Evolutionary conservation across 2,888 invertebrate species (phyloP).

Genomic region (Schizaphis graminum): DNA sequence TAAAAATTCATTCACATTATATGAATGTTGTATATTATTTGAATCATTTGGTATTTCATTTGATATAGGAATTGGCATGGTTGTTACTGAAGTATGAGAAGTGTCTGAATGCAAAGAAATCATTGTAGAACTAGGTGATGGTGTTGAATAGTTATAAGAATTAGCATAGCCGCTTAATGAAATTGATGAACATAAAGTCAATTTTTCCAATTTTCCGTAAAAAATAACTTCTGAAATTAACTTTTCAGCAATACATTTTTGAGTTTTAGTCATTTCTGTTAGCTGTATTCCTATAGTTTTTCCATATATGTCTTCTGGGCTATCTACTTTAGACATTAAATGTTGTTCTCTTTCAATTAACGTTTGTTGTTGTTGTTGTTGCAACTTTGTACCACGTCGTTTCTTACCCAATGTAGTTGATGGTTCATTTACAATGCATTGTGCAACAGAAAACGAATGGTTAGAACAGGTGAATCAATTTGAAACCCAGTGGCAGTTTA

Average conservation of each 20-base stretch:
- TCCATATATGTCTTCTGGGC: conserved; percentile 28
- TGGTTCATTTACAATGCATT: conserved; percentile 24
- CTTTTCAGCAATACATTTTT: conserved; percentile 38
- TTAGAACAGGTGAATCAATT: conserved; percentile 27
- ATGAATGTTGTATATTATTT: conserved; percentile 42
- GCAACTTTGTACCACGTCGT: conserved; percentile 39
- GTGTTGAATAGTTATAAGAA: conserved; percentile 36
- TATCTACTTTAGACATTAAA: conserved; percentile 38
- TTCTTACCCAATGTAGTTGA: conserved; percentile 37
- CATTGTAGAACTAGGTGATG: conserved; percentile 21
- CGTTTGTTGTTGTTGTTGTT: conserved; percentile 22
- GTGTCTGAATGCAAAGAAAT: not conserved
- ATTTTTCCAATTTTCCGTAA: conserved; percentile 38
- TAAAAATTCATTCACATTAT: conserved; percentile 32
- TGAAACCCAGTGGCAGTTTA: conserved; percentile 34
- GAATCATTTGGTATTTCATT: conserved; percentile 37
- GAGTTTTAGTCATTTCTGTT: conserved; percentile 26
- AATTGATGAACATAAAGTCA: conserved; percentile 32
- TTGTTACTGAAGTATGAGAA: conserved; percentile 14
- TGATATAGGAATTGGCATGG: conserved; percentile 17
- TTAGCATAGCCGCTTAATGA: conserved; percentile 38
- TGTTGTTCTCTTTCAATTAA: conserved; percentile 18
- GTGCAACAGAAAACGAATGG: conserved; percentile 30
- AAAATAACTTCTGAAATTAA: conserved; percentile 40
- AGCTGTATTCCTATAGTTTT: conserved; percentile 2